These are phyloP conservation scores for Dorcus parallelipipedus DNA, from an alignment of 2,888 invertebrate species.

Conservation along the genomic window DNA sequence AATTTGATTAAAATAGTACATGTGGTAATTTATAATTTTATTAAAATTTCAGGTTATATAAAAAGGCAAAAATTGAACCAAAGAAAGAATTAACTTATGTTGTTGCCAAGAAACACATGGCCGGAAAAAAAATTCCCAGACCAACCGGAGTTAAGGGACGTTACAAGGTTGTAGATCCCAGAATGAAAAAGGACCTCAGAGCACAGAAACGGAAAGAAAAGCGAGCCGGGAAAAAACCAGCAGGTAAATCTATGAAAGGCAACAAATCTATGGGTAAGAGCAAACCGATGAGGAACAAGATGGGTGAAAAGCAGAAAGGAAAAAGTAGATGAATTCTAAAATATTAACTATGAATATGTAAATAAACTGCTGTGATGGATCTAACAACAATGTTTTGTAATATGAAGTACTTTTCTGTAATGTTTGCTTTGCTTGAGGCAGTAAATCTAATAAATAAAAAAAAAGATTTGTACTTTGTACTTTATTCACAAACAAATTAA, in stretches of 20 bases:
- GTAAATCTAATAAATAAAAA: too few relatives aligned
- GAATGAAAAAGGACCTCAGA: conserved; percentile 92
- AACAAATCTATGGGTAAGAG: conserved; percentile 33
- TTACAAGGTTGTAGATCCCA: conserved; percentile 91
- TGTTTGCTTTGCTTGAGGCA: too few relatives aligned
- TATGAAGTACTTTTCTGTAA: too few relatives aligned
- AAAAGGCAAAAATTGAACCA: conserved; percentile 78
- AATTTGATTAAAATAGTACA: too few relatives aligned
- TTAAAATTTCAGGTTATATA: conserved; percentile 70
- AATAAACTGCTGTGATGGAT: too few relatives aligned
- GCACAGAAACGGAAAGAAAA: conserved; percentile 54
- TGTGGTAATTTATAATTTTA: neutral
- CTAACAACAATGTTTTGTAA: too few relatives aligned
- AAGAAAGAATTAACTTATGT: conserved; percentile 91
- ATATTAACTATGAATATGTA: too few relatives aligned
- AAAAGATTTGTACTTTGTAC: too few relatives aligned
- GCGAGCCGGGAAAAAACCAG: conserved; percentile 42
- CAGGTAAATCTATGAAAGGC: conserved; percentile 53
- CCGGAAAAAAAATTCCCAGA: conserved; percentile 71
- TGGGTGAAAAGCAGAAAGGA: neutral
- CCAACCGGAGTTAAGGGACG: conserved; percentile 88
- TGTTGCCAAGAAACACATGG: conserved; percentile 84
- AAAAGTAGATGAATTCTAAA: neutral
- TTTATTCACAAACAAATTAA: too few relatives aligned
- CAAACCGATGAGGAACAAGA: neutral